Conservation (phyloP, 2,888 invertebrate genomes). For the Calameuta filiformis region DNA sequence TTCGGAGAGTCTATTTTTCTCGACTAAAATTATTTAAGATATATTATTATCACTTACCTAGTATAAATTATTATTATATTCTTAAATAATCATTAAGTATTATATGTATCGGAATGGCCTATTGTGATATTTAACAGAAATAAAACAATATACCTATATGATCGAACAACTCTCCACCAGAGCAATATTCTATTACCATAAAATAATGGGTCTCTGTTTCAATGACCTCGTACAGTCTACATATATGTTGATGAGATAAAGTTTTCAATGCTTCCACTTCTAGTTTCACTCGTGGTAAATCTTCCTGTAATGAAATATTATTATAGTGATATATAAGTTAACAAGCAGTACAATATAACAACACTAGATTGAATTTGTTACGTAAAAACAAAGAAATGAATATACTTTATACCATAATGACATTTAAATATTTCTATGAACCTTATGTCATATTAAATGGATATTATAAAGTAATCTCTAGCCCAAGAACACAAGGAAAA, state of each 20-base stretch:
- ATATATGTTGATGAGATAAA: conserved; percentile 79
- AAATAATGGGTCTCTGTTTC: conserved; percentile 81
- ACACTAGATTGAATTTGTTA: neutral
- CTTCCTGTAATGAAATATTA: conserved; percentile 68
- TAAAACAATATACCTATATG: conserved; percentile 71
- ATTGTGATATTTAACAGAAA: no score
- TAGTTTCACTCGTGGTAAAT: conserved; percentile 76
- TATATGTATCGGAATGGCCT: neutral
- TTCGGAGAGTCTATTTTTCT: conserved; percentile 77
- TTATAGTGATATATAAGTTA: neutral
- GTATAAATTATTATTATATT: neutral
- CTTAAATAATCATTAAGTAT: neutral
- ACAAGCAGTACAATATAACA: neutral
- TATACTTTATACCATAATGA: neutral
- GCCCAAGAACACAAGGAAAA: neutral
- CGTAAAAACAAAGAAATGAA: neutral
- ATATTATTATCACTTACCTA: neutral
- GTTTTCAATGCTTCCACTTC: conserved; percentile 81
- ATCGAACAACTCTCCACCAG: conserved; percentile 86
- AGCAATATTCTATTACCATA: conserved; percentile 85
- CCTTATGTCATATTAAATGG: neutral
- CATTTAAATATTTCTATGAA: neutral
- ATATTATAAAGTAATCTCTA: neutral
- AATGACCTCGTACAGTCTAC: conserved; percentile 82
- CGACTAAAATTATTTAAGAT: conserved; percentile 66